Evolutionary conservation across 35 echinoderm and acorn worm species (phyloP), one percentile per base, ranked within the genome.

Genomic region (Antedon bifida): DNA sequence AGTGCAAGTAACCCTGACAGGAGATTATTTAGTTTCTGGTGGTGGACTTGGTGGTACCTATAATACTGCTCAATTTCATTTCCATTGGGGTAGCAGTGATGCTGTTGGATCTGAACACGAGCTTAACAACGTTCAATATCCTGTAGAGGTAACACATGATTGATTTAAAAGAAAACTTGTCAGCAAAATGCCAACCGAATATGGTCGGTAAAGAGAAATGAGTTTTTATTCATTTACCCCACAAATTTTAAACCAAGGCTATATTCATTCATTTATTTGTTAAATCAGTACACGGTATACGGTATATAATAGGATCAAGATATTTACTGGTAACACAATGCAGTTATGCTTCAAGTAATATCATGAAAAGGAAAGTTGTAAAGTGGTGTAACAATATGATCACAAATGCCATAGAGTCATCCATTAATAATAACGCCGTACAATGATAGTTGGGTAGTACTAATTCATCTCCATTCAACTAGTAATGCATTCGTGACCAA

Each of bases 1-100:
- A 88, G 87, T 88, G 1, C 33, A 79, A 73, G 77, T 85, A 11
- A 39, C 79, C 21, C 76, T 81, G 7, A 14, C 34, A 10, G 83
- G 82, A 21, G 73, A 88, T 0, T 97, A 97, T 78, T 39, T 74
- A 0, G 36, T 97, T 10, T 75, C 42, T 31, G 94, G 90, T 33
- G 94, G 87, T 30, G 87, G 81, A 12, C 88, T 97, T 5, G 3
- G 39, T 0, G 34, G 79, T 12, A 73, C 36, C 4, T 97, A 92
- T 82, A 87, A 84, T 45, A 81, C 82, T 0, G 80, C 39, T 28
- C 94, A 97, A 74, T 90, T 97, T 55, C 94, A 97, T 36, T 92
- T 92, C 46, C 94, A 97, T 33, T 97, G 94, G 94, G 89, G 90
- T 21, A 90, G 77, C 26, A 33, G n/a, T 0, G 81, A 86, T 30